These are phyloP conservation scores for Tinea trinotella DNA, from an alignment of 2,888 invertebrate genomes.

Conservation along the genomic window DNA sequence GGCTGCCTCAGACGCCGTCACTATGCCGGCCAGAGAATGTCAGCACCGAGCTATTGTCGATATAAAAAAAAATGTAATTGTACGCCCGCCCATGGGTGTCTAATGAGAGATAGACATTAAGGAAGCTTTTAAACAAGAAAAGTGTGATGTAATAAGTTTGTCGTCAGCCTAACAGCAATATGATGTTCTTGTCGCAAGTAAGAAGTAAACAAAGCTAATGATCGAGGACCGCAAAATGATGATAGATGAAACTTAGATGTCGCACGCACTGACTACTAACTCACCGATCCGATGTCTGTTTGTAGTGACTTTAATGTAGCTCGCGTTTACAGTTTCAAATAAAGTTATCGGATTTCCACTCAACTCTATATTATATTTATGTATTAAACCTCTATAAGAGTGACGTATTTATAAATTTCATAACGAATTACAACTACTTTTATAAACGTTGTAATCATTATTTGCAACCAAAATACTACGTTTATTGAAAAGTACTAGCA, in stretches of 20 bases:
- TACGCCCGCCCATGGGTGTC: too few relatives aligned
- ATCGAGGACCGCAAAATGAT: constrained; percentile 58
- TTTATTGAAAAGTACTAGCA: too few relatives aligned
- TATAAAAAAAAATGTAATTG: too few relatives aligned
- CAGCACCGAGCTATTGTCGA: too few relatives aligned
- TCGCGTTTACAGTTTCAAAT: not conserved
- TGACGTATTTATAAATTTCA: too few relatives aligned
- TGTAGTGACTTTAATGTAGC: not conserved
- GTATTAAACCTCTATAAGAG: too few relatives aligned
- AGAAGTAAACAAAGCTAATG: constrained; percentile 62
- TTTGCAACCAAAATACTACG: too few relatives aligned
- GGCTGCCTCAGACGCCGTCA: too few relatives aligned
- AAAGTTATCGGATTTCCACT: not conserved
- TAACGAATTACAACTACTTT: too few relatives aligned
- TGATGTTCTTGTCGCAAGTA: constrained; percentile 56
- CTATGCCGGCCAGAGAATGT: too few relatives aligned
- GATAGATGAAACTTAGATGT: constrained; percentile 66
- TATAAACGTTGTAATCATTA: too few relatives aligned
- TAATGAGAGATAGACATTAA: not conserved
- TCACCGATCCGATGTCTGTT: constrained; percentile 6
- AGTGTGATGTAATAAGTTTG: constrained; percentile 8
- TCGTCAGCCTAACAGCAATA: constrained; percentile 52
- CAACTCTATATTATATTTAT: not conserved
- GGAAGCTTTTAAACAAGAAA: constrained; percentile 3
- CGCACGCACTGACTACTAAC: constrained; percentile 38